Base-by-base conservation (phyloP, 2,113 vertebrate species). In the Pangasianodon gigas region DNA sequence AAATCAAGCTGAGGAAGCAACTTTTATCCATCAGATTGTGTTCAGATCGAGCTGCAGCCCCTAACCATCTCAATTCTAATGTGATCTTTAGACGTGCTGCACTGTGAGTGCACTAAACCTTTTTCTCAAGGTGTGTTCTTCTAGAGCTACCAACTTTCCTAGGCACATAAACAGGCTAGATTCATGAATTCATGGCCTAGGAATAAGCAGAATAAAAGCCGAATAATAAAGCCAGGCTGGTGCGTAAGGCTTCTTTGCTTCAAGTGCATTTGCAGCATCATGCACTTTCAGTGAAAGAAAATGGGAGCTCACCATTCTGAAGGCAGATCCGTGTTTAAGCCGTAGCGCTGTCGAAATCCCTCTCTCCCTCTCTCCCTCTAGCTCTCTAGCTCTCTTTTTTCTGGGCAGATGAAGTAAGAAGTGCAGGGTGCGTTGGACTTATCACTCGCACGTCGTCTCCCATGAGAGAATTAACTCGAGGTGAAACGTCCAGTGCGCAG, bases 261-360 rank as follows among this genome's bases (percentile, higher is more conserved):
- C 81, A 84, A 84, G 89, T 71, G 91, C 87, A 48, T 90, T 85
- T 91, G 93, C 92, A 93, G 93, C 92, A 90, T 75, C 91, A 74
- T 62, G 86, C 92, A 92, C 85, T 91, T 79, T 92, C 65, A 26
- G 62, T 13, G 54, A 48, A 60, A 18, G 46, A 89, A 37, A 84
- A 92, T 90, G 80, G 0, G 90, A 75, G 37, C 95, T 96, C 94
- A 96, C 96, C 96, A 96, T 96, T 90, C 92, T 94, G 95, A 81
- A 94, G 93, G 94, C 88, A 88, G 91, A 90, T 95, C 93, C 95
- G 88, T 85, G 77, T 89, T 93, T 91, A 56, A 32, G 94, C 95
- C 58, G 93, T 92, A 92, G 93, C 89, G 93, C 88, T 90, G 91
- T 85, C 90, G 71, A 90, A 92, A 92, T 62, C 71, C 24, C 54